A percentile compares a stretch with the other conserved stretches of the same genome.
Evolutionary conservation across 2,797 vertebrate species (phyloP).

Genomic region (Meda fulgida): DNA sequence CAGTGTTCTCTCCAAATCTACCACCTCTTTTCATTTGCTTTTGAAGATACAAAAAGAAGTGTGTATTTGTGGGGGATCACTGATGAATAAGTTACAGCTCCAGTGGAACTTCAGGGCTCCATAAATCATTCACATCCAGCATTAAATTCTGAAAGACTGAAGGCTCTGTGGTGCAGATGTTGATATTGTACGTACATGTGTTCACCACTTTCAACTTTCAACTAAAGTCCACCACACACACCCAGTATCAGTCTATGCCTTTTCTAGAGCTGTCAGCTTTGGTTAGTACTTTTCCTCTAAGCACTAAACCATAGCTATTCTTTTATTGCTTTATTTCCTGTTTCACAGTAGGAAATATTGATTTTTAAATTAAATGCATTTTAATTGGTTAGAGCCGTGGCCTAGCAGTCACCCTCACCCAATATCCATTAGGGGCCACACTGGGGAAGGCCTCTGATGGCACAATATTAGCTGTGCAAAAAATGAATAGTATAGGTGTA

Average conservation of each 20-base stretch:
- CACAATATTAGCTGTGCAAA: slow-evolving; percentile 14
- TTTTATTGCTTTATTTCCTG: not conserved
- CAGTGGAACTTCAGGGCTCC: slow-evolving; percentile 5
- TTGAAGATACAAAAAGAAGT: slow-evolving; percentile 22
- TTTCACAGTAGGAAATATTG: not conserved
- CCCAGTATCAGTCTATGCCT: not conserved
- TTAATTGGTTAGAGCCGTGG: not conserved
- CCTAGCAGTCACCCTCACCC: not conserved
- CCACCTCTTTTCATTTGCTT: slow-evolving; percentile 10
- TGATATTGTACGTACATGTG: slow-evolving; percentile 24
- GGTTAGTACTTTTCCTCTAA: not conserved
- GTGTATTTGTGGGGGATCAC: slow-evolving; percentile 13
- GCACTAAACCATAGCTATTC: not conserved
- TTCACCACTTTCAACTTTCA: not conserved
- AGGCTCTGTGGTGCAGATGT: slow-evolving; percentile 15
- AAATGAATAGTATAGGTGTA: slow-evolving; percentile 24
- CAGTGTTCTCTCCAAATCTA: slow-evolving; percentile 5
- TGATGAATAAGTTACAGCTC: slow-evolving; percentile 39
- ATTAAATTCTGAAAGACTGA: slow-evolving; percentile 1
- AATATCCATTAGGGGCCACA: not conserved
- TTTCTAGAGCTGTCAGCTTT: slow-evolving; percentile 2
- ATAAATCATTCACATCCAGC: slow-evolving; percentile 30
- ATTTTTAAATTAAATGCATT: slow-evolving; percentile 3
- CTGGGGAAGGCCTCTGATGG: not conserved
- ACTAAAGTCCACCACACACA: not conserved